Conservation (phyloP, 2,888 invertebrate genomes). For the Oscheius sp. region DNA sequence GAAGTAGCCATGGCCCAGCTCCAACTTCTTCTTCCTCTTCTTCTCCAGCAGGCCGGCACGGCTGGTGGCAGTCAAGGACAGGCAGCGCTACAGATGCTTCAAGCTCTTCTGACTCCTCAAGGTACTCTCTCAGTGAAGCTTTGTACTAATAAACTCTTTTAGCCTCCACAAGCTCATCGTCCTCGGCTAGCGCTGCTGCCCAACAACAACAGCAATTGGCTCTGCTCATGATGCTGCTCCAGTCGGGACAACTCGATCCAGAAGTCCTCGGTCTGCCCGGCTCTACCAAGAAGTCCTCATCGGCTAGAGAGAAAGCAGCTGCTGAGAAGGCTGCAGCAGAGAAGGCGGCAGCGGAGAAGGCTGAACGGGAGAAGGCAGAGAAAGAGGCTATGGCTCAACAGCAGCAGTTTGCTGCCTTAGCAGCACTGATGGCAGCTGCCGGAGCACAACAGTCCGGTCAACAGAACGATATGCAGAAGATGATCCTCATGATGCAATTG, state of each 20-base stretch:
- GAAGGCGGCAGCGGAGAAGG: constrained; percentile 11
- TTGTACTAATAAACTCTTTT: background rate
- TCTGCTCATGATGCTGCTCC: constrained; percentile 26
- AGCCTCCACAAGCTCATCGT: constrained; percentile 8
- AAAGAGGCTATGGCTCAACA: constrained; percentile 26
- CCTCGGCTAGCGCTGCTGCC: background rate
- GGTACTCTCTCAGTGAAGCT: background rate
- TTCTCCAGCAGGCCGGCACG: constrained; percentile 35
- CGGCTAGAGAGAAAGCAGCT: constrained; percentile 33
- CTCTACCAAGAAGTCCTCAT: constrained; percentile 25
- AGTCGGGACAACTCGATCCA: constrained; percentile 19
- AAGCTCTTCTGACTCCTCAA: background rate
- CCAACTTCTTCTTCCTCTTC: constrained; percentile 41
- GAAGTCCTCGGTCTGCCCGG: constrained; percentile 19
- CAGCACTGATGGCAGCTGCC: constrained; percentile 9
- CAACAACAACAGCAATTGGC: constrained; percentile 31
- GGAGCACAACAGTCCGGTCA: constrained; percentile 7
- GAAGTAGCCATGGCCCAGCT: constrained; percentile 42
- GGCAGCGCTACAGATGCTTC: constrained; percentile 21
- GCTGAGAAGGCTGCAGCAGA: constrained; percentile 10
- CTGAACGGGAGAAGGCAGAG: constrained; percentile 32
- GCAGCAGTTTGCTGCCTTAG: constrained; percentile 34
- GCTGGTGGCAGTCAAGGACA: constrained; percentile 16
- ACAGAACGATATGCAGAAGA: constrained; percentile 28
- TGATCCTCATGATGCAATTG: constrained; percentile 23